Conservation (phyloP, 2,113 vertebrate species). For the Lophochroa leadbeateri region DNA sequence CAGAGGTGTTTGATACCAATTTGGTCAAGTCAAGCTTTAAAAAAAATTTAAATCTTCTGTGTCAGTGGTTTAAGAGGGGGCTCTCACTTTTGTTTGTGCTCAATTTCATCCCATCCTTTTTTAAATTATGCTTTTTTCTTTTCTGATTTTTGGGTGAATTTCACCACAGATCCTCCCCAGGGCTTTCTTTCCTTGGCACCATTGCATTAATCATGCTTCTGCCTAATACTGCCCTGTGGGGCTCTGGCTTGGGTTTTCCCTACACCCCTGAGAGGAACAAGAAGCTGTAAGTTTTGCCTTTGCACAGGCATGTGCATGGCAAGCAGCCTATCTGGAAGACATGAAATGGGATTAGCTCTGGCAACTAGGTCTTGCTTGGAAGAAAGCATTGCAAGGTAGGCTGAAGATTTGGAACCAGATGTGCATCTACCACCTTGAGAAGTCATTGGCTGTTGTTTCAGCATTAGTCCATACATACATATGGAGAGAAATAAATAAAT, state of each 20-base stretch:
- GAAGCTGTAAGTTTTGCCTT: conserved; percentile 28
- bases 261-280: background rate
- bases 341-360: conserved; percentile 30
- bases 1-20: background rate
- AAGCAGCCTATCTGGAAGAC: conserved; percentile 12
- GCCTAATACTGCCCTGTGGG: conserved; percentile 28
- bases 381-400: background rate
- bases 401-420: background rate
- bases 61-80: background rate
- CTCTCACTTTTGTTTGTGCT: background rate
- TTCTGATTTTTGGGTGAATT: background rate
- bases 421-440: background rate
- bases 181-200: conserved; percentile 3
- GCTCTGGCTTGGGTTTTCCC: conserved; percentile 9
- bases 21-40: background rate
- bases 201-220: background rate
- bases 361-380: background rate
- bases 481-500: accelerated
- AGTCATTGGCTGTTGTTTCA: background rate
- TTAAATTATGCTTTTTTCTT: background rate
- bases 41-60: background rate
- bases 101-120: background rate
- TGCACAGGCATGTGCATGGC: conserved; percentile 13
- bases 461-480: background rate
- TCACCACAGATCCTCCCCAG: background rate